Conservation (phyloP, 2,888 invertebrate genomes). For the Drosophila hawaiiensis region DNA sequence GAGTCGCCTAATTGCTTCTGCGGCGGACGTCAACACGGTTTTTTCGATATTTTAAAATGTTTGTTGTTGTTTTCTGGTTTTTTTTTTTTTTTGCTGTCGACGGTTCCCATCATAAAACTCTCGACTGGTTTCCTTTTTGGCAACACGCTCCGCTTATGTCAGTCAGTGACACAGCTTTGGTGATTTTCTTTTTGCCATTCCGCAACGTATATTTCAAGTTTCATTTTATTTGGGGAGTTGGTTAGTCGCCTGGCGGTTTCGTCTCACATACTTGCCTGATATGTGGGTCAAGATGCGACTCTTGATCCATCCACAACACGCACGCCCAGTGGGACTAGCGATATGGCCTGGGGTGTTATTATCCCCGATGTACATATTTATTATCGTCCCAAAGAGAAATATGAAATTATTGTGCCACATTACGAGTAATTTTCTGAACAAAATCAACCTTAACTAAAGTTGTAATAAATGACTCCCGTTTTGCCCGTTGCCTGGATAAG, state of each 20-base stretch:
- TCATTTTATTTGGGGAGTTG: conserved; percentile 63
- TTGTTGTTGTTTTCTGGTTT: conserved; percentile 16
- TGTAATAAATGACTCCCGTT: conserved; percentile 35
- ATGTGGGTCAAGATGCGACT: conserved; percentile 77
- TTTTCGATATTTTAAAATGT: conserved; percentile 63
- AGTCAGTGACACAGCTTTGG: conserved; percentile 40
- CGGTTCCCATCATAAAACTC: conserved; percentile 75
- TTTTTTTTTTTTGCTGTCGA: conserved; percentile 33
- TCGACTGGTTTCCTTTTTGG: conserved; percentile 80
- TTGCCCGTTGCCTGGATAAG: neutral
- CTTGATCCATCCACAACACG: conserved; percentile 55
- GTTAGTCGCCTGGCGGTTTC: conserved; percentile 40
- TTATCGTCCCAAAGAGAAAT: conserved; percentile 55
- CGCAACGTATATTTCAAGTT: conserved; percentile 56
- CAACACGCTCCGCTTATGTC: conserved; percentile 72
- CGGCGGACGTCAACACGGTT: conserved; percentile 69
- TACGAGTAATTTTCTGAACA: conserved; percentile 40
- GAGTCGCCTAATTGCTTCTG: conserved; percentile 72
- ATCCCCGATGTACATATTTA: conserved; percentile 52
- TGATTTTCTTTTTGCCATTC: conserved; percentile 73
- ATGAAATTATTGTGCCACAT: conserved; percentile 60
- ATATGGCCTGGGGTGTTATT: conserved; percentile 62
- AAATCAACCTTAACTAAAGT: conserved; percentile 35
- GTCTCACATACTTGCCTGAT: conserved; percentile 50
- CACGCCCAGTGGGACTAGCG: conserved; percentile 43